Percentiles rank a stretch among this genome's conserved stretches.
Evolutionary conservation across 1,140 invertebrate species (phyloP).

Genomic region (Caenorhabditis remanei): DNA sequence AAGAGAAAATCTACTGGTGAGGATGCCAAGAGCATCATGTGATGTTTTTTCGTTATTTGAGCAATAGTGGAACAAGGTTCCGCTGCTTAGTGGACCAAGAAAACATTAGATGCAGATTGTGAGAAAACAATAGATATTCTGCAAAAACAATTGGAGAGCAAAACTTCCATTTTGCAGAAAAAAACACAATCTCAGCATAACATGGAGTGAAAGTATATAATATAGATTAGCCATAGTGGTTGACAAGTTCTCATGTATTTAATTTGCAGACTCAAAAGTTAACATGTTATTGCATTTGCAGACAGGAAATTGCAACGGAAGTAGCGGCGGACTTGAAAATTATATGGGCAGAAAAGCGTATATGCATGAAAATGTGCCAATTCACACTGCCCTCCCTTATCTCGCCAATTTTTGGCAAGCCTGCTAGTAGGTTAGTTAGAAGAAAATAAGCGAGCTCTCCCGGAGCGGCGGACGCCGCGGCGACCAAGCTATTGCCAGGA

Average conservation of each 20-base stretch:
- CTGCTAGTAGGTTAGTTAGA: neutral
- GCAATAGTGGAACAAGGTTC: neutral
- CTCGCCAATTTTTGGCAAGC: neutral
- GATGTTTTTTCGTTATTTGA: neutral
- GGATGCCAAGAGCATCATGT: neutral
- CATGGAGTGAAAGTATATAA: too few species aligned
- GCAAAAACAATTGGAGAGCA: too few species aligned
- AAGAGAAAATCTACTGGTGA: neutral
- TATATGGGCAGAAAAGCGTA: neutral
- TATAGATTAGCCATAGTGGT: neutral
- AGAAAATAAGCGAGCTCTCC: neutral
- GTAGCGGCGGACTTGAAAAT: neutral
- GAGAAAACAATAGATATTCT: too few species aligned
- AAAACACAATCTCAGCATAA: too few species aligned
- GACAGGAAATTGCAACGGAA: neutral
- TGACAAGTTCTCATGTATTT: neutral
- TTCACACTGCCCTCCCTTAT: too few species aligned
- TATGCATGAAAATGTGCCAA: neutral
- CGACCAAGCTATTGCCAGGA: neutral
- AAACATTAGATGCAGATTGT: too few species aligned
- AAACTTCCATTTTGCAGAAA: too few species aligned
- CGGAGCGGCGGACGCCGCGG: neutral
- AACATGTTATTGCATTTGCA: conserved; percentile 1
- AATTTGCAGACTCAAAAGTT: neutral
- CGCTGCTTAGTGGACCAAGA: too few species aligned